Base-by-base conservation (phyloP, 2,888 invertebrate genomes). In the Lasioglossum leucozonium region DNA sequence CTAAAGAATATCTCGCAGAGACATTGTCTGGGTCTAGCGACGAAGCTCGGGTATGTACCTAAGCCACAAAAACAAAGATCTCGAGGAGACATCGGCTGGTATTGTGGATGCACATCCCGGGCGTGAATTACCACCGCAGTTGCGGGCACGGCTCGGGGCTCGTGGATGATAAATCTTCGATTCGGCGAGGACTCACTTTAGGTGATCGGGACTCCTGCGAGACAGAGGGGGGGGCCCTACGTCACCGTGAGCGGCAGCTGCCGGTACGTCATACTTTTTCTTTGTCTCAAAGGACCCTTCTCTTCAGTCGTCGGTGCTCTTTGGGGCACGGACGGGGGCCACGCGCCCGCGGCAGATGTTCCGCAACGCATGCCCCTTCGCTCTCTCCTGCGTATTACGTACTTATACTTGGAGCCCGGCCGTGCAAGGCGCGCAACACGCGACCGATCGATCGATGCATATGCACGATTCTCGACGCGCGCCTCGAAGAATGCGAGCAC, bases 251-350 rank as follows among this genome's bases (percentile, higher is more conserved):
- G 89, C 91, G 90, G 93, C 95, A 94, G 95, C 95, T 94, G 94
- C 94, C 93, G 77, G 92, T 92, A 94, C 94, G 93, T 94, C 94
- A 94, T 93, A 93, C 93, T 91, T 93, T 94, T 94, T 95, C 95
- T 95, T 95, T 95, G 95, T 95, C 95, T 95, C 95, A 94, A 92
- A 94, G 92, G 92, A 93, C 94, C 94, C 94, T 93, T 92, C 93
- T 91, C 90, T 90, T 87, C 91, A 89, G 88, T 90, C 91, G 91
- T 90, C 91, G 91, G 90, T 90, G 90, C 92, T 93, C 93, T 94
- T 93, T 92, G 91, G 92, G 91, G 93, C 90, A 93, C 91, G 90
- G 89, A 91, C 83, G 90, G 91, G 92, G 92, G 92, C 92, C 93
- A 92, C 91, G 91, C 92, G 91, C 89, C 86, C 91, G 88, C 91